Conservation (phyloP, 2,113 vertebrate genomes). For the Oenanthe oenanthe region DNA sequence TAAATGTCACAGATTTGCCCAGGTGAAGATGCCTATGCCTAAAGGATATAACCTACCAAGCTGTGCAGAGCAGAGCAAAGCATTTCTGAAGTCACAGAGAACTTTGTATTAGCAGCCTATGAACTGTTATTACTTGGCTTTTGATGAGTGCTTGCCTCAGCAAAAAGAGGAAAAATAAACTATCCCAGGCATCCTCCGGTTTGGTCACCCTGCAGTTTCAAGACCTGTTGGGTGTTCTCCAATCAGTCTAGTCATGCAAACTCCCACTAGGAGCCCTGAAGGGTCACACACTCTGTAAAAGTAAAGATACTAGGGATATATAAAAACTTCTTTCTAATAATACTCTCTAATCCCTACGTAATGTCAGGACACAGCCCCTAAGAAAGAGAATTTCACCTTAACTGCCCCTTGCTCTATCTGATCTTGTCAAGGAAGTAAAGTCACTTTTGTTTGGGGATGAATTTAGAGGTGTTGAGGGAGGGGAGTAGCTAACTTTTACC, state of each 20-base stretch:
- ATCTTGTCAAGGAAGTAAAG: not conserved
- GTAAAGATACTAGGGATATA: not conserved
- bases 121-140: slow-evolving; percentile 33
- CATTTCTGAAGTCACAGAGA: slow-evolving; percentile 17
- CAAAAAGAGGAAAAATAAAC: slow-evolving; percentile 43
- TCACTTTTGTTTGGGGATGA: not conserved
- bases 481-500: not conserved
- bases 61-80: not conserved
- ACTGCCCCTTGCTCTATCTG: not conserved
- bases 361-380: not conserved
- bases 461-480: not conserved
- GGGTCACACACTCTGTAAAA: not conserved
- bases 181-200: not conserved
- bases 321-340: not conserved
- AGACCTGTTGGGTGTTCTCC: not conserved
- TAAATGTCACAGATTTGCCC: slow-evolving; percentile 26
- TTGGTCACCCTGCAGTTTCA: slow-evolving; percentile 9
- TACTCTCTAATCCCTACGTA: not conserved
- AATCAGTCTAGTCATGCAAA: not conserved
- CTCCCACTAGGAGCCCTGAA: not conserved
- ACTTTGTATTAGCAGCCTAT: slow-evolving; percentile 23
- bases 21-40: not conserved
- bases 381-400: not conserved
- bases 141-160: slow-evolving; percentile 14
- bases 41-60: slow-evolving; percentile 15